phyloP scores from a whole-genome alignment of 2,888 invertebrate genomes.

The Tenthredo mesomela region DNA sequence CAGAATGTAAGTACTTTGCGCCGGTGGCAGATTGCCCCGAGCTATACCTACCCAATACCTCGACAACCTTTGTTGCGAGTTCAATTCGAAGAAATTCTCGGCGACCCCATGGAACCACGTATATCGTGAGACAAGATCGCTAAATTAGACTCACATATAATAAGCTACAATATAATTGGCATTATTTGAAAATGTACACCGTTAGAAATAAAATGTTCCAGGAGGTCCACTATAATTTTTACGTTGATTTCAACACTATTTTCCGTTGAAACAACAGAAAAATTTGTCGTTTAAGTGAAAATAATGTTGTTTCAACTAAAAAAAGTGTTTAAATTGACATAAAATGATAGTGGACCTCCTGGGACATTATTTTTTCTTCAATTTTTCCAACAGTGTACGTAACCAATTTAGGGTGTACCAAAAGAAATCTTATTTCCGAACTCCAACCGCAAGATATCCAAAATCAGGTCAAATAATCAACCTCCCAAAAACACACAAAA shows the following conservation, averaged over 20 bases:
- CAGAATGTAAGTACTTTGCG: conserved; percentile 31
- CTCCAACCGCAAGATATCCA: not conserved
- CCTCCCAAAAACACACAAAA: not conserved
- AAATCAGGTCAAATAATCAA: not conserved
- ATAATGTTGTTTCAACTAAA: no score
- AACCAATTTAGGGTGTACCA: not conserved
- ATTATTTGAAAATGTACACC: not conserved
- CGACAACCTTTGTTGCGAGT: conserved; percentile 6
- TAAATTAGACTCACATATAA: not conserved
- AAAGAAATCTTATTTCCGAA: not conserved
- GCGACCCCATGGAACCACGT: not conserved
- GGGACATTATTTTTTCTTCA: no score
- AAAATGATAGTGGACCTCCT: no score
- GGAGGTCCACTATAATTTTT: no score
- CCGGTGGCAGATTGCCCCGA: not conserved
- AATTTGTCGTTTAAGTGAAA: no score
- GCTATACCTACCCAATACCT: not conserved
- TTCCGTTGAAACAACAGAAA: no score
- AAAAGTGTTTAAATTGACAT: no score
- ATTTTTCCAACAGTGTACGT: no score
- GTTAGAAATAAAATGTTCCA: no score
- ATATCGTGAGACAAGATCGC: not conserved
- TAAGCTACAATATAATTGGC: not conserved
- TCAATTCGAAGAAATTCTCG: not conserved
- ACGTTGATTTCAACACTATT: no score